These are phyloP conservation scores for Campoletis raptor DNA, from an alignment of 2,888 invertebrate genomes.

Conservation along the genomic window DNA sequence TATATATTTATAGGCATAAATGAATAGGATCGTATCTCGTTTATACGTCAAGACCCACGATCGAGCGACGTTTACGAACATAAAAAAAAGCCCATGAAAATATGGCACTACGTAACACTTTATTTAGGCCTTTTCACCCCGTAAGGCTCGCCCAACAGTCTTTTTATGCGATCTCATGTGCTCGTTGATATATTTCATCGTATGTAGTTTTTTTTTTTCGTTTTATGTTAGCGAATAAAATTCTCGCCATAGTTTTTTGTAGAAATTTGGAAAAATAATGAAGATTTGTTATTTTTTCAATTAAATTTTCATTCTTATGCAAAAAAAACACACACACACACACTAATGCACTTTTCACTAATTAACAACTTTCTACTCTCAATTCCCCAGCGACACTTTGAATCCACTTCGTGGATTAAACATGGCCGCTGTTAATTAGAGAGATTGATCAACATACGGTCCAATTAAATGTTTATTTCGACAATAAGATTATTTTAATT, in stretches of 20 bases:
- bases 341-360: not conserved
- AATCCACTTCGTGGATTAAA: not conserved
- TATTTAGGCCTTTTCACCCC: not conserved
- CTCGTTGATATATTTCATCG: not conserved
- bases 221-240: not conserved
- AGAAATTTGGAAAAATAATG: not conserved
- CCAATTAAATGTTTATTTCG: not conserved
- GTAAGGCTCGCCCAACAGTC: not conserved
- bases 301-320: not conserved
- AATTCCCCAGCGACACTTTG: not conserved
- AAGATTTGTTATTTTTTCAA: not conserved
- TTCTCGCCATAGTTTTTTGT: not conserved
- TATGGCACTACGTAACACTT: not conserved
- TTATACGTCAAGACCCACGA: not conserved
- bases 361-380: not conserved
- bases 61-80: not conserved
- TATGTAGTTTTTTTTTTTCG: not conserved
- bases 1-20: conserved; percentile 18
- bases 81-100: conserved; percentile 12
- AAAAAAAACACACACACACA: not conserved
- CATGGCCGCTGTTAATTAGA: not conserved
- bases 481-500: not conserved
- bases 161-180: not conserved
- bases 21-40: not conserved
- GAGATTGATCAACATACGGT: not conserved